Conservation (phyloP, 2,113 vertebrate species). For the Pitta sordida region DNA sequence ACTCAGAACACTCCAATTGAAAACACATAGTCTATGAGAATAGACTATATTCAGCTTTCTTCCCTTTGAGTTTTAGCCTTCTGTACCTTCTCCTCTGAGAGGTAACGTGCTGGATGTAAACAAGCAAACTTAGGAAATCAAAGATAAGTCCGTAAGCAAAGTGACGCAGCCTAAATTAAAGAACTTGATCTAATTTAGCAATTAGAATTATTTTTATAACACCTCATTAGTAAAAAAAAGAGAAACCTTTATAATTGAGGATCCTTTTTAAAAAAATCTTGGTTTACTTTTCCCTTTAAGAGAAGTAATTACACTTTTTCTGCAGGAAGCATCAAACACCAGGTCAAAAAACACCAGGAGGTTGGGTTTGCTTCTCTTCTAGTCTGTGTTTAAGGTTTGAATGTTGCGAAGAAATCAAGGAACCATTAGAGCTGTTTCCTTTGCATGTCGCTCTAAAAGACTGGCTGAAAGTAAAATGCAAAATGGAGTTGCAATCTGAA, state of each 20-base stretch:
- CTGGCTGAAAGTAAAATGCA: constrained; percentile 55
- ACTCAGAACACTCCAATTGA: neutral
- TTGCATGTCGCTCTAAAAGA: constrained; percentile 48
- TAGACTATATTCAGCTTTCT: neutral
- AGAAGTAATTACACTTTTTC: neutral
- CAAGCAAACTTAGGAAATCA: neutral
- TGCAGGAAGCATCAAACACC: neutral
- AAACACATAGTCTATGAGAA: neutral
- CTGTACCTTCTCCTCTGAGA: neutral
- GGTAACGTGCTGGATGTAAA: neutral
- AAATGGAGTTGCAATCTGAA: constrained; percentile 59
- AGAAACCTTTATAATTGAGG: neutral
- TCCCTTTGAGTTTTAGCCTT: neutral
- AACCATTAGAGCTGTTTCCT: constrained; percentile 62
- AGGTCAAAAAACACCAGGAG: constrained; percentile 65
- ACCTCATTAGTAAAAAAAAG: neutral
- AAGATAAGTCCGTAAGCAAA: neutral
- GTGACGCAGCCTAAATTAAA: neutral
- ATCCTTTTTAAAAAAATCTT: neutral
- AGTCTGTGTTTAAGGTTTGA: constrained; percentile 31
- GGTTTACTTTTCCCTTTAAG: neutral
- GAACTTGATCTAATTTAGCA: neutral
- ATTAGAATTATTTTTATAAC: neutral
- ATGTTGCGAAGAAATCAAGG: constrained; percentile 46
- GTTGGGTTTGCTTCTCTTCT: constrained; percentile 57